Conservation (phyloP, 2,113 vertebrate genomes). For the Rhea pennata region DNA sequence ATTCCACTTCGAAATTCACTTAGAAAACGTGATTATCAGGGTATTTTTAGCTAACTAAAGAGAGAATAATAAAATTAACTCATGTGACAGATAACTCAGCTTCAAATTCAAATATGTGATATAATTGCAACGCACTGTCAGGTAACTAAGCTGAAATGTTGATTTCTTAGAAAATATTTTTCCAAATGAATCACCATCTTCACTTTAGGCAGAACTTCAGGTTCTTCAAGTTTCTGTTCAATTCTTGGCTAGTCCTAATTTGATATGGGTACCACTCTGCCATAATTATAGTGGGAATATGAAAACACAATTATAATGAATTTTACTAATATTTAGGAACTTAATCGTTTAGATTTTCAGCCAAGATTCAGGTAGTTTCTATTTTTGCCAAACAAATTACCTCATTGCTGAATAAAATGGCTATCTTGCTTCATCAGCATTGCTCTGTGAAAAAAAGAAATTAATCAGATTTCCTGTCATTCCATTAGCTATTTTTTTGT, state of each 20-base stretch:
- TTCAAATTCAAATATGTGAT: not conserved
- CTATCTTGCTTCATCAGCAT: conserved; percentile 49
- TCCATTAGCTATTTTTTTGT: conserved; percentile 18
- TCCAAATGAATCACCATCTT: not conserved
- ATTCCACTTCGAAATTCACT: not conserved
- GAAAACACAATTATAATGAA: not conserved
- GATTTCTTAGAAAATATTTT: not conserved
- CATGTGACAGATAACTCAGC: rapidly evolving
- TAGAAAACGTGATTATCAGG: not conserved
- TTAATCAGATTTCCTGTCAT: conserved; percentile 55
- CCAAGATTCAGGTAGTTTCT: conserved; percentile 40
- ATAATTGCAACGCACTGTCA: not conserved
- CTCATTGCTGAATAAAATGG: conserved; percentile 16
- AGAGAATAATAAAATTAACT: not conserved
- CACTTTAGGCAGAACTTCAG: not conserved
- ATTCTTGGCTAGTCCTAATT: not conserved
- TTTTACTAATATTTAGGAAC: not conserved
- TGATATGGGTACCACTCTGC: not conserved
- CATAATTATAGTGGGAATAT: not conserved
- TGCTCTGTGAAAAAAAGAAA: not conserved
- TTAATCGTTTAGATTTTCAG: conserved; percentile 9
- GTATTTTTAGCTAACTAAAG: not conserved
- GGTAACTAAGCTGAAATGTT: not conserved
- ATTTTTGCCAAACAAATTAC: conserved; percentile 57
- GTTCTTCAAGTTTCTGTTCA: not conserved